Evolutionary conservation across 2,888 invertebrate genomes (phyloP).

Genomic region (Heliconius erato): DNA sequence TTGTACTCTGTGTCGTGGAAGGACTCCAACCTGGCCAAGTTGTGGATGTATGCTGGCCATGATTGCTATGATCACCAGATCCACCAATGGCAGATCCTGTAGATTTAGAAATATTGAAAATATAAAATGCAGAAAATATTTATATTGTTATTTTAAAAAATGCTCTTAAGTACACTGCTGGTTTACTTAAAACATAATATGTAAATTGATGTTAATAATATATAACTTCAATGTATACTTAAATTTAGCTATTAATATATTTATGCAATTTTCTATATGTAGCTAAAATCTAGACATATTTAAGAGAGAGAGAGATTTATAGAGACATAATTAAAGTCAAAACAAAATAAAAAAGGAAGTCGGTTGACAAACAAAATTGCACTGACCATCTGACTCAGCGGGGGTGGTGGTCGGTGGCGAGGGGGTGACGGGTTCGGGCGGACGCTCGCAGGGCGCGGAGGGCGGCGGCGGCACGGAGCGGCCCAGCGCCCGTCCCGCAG

Average conservation of each 20-base stretch:
- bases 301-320: no score
- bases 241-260: no score
- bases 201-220: no score
- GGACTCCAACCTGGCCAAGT: constrained; percentile 79
- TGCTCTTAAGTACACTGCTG: no score
- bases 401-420: constrained; percentile 89
- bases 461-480: constrained; percentile 63
- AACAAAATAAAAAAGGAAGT: no score
- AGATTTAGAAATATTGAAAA: neutral
- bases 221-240: no score
- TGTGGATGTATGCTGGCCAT: constrained; percentile 70
- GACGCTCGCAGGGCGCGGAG: constrained; percentile 87
- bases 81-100: constrained; percentile 63
- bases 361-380: neutral
- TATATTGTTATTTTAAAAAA: neutral
- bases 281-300: no score
- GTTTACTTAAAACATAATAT: no score
- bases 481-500: constrained; percentile 92
- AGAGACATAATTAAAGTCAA: no score
- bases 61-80: constrained; percentile 59
- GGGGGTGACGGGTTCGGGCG: constrained; percentile 90
- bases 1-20: constrained; percentile 63
- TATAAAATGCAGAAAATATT: neutral
- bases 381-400: constrained; percentile 71
- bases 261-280: no score